Evolutionary conservation across 2,113 vertebrate species (phyloP).

Genomic region (Galemys pyrenaicus): DNA sequence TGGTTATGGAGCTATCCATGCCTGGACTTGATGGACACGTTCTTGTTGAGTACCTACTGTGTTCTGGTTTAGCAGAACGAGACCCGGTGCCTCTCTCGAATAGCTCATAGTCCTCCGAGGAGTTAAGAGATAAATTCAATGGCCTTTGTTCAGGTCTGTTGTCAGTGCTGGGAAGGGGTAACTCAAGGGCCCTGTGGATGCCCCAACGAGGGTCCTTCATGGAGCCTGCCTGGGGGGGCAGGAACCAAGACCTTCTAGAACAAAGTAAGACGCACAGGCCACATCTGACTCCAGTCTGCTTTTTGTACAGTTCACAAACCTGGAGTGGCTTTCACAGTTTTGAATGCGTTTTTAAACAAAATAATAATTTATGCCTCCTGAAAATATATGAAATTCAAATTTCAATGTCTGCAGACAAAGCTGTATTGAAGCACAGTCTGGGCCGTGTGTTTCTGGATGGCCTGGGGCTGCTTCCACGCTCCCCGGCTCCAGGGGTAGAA

Average conservation of each 20-base stretch:
- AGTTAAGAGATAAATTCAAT: too few species aligned
- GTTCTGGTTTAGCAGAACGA: background rate
- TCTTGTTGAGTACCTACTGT: background rate
- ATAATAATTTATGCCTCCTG: background rate
- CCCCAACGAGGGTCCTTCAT: rapidly evolving
- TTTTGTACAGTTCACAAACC: background rate
- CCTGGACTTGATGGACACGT: rapidly evolving
- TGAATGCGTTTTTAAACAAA: background rate
- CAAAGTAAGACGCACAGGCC: rapidly evolving
- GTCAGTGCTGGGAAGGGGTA: background rate
- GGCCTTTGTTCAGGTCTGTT: rapidly evolving
- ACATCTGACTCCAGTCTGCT: rapidly evolving
- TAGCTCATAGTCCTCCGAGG: background rate
- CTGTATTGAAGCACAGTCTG: background rate
- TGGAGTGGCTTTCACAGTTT: background rate
- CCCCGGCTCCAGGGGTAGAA: rapidly evolving
- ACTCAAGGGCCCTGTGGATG: background rate
- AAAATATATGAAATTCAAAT: background rate
- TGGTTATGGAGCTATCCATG: too few species aligned
- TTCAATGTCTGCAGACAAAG: too few species aligned
- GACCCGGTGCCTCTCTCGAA: rapidly evolving
- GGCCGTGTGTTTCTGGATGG: rapidly evolving
- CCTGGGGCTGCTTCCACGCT: rapidly evolving
- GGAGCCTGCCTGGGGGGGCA: too few species aligned
- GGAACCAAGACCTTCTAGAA: too few species aligned